Evolutionary conservation across 2,113 vertebrate species (phyloP).

Genomic region (Elachura formosa): DNA sequence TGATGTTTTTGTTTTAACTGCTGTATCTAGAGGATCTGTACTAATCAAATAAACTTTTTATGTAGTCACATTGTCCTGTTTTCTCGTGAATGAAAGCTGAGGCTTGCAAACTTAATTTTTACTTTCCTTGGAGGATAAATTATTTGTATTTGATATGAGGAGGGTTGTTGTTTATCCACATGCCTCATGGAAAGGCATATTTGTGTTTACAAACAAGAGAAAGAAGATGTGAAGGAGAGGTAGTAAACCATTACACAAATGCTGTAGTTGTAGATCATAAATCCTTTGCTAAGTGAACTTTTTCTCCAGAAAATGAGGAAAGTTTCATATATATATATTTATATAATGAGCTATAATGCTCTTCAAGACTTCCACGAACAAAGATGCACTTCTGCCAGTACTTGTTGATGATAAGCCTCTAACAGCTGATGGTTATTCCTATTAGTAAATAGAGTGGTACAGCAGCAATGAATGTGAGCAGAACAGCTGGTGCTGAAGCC

Average conservation of each 20-base stretch:
- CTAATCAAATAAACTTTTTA: constrained; percentile 20
- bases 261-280: background rate
- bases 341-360: background rate
- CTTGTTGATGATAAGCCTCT: background rate
- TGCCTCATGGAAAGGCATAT: background rate
- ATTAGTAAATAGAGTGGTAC: background rate
- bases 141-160: background rate
- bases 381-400: background rate
- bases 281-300: background rate
- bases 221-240: background rate
- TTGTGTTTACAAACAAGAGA: background rate
- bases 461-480: background rate
- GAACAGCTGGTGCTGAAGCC: background rate
- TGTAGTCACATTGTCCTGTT: background rate
- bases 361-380: background rate
- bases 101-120: background rate
- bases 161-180: background rate
- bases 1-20: background rate
- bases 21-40: background rate
- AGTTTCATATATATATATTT: no score
- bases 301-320: background rate
- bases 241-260: background rate
- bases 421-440: background rate
- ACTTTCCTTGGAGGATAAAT: background rate
- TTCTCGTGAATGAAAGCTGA: background rate